These are phyloP conservation scores for Papilio glaucus DNA, from an alignment of 1,140 invertebrate species.

Conservation along the genomic window DNA sequence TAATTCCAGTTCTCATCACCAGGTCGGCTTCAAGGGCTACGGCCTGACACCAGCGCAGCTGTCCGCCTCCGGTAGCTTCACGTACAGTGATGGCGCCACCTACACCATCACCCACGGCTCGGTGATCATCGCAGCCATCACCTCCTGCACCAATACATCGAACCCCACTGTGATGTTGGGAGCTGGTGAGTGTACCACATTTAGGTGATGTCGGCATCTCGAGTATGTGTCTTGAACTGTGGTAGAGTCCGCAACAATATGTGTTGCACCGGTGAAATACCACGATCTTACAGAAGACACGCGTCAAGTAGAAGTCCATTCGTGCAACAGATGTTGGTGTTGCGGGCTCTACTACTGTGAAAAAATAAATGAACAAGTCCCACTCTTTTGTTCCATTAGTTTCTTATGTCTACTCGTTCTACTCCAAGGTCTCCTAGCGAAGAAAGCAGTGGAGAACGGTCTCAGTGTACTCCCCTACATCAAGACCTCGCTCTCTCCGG, in stretches of 20 bases:
- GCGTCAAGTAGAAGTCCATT: too few species aligned
- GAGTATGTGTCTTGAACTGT: too few species aligned
- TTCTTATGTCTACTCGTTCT: too few species aligned
- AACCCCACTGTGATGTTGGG: conserved; percentile 99
- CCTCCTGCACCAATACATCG: conserved; percentile 98
- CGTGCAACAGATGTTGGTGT: too few species aligned
- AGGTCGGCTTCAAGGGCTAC: conserved; percentile 98
- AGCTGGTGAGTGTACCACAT: conserved; percentile 81
- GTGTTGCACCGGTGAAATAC: too few species aligned
- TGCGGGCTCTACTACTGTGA: too few species aligned
- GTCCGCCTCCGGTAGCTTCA: conserved; percentile 87
- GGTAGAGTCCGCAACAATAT: too few species aligned
- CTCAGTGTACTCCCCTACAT: conserved; percentile 95
- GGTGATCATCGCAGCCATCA: conserved; percentile 98
- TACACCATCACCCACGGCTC: conserved; percentile 96
- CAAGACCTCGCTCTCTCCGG: conserved; percentile 98
- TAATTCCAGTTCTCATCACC: conserved; percentile 60
- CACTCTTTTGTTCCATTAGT: too few species aligned
- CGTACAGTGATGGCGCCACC: conserved; percentile 92
- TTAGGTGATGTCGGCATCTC: too few species aligned
- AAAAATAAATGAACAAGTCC: too few species aligned
- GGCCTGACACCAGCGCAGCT: conserved; percentile 90
- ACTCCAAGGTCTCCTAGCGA: conserved; percentile 93
- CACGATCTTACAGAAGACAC: too few species aligned
- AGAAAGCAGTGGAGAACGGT: conserved; percentile 97